phyloP scores from a whole-genome alignment of 2,113 vertebrate species.

The Barnardius zonarius region DNA sequence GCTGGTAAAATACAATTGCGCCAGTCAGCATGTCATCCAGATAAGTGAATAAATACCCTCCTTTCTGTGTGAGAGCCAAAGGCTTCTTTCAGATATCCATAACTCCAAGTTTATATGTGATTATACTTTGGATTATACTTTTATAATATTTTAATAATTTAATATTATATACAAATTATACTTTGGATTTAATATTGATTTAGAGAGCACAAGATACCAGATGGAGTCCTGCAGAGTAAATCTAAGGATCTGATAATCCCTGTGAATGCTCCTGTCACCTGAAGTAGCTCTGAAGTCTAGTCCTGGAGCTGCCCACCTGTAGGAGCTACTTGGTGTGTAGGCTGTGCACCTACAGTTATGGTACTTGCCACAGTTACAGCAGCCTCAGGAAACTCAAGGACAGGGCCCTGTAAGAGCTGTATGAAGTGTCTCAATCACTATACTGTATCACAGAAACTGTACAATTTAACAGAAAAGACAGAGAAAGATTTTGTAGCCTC shows the following conservation, averaged over 20 bases:
- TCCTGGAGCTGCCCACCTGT: background rate
- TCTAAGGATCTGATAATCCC: background rate
- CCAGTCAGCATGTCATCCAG: slow-evolving; percentile 2
- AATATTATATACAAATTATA: background rate
- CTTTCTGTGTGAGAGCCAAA: background rate
- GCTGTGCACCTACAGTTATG: background rate
- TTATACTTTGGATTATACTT: background rate
- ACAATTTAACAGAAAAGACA: background rate
- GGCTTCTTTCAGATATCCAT: slow-evolving; percentile 26
- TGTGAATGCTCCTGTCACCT: background rate
- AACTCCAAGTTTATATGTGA: background rate
- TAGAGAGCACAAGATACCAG: background rate
- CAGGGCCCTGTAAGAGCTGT: rapidly evolving
- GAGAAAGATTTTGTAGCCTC: background rate
- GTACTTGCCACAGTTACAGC: background rate
- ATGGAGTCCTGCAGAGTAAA: background rate
- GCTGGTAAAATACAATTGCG: slow-evolving; percentile 21
- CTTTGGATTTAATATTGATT: slow-evolving; percentile 36
- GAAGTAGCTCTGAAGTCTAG: background rate
- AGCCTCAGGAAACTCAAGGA: background rate
- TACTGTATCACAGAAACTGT: background rate
- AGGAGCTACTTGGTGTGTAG: background rate
- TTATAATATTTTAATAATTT: no score
- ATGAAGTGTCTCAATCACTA: background rate
- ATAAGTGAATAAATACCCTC: slow-evolving; percentile 24